These are phyloP conservation scores for Yasuhikotakia modesta DNA, from an alignment of 2,797 vertebrate genomes.

Conservation along the genomic window DNA sequence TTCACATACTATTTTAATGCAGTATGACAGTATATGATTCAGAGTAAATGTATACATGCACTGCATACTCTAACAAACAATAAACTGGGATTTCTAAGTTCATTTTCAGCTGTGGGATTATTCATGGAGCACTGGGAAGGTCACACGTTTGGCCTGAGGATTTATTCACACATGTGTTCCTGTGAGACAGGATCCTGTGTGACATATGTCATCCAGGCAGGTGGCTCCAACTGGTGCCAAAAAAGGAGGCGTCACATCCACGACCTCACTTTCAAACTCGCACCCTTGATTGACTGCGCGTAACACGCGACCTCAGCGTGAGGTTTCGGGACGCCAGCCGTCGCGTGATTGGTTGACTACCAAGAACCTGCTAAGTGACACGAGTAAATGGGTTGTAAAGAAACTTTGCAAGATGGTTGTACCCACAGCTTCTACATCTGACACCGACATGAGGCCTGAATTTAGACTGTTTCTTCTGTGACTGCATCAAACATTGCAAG, in stretches of 20 bases:
- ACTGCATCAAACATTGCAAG: not conserved
- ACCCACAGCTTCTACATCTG: conserved; percentile 12
- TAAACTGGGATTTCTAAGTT: conserved; percentile 13
- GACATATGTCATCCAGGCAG: conserved; percentile 41
- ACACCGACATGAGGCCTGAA: not conserved
- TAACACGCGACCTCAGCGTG: conserved; percentile 23
- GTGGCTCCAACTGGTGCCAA: conserved; percentile 39
- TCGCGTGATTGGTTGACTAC: conserved; percentile 10
- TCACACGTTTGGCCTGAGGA: conserved; percentile 29
- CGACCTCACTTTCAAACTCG: conserved; percentile 34
- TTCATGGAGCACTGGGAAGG: not conserved
- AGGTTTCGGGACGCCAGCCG: not conserved
- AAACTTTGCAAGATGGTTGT: conserved; percentile 1
- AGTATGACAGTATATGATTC: too few species aligned
- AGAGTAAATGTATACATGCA: not conserved
- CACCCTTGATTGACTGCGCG: conserved; percentile 46
- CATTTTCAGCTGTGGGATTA: conserved; percentile 5
- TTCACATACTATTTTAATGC: not conserved
- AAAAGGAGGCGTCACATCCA: conserved; percentile 37
- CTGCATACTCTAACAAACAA: too few species aligned
- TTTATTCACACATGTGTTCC: conserved; percentile 23
- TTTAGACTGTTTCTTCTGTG: not conserved
- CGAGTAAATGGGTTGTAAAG: conserved; percentile 17
- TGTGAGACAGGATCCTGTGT: conserved; percentile 6
- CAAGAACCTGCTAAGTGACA: conserved; percentile 7